These are phyloP conservation scores for Piscicola geometra DNA, from an alignment of 2,888 invertebrate species.

Conservation along the genomic window DNA sequence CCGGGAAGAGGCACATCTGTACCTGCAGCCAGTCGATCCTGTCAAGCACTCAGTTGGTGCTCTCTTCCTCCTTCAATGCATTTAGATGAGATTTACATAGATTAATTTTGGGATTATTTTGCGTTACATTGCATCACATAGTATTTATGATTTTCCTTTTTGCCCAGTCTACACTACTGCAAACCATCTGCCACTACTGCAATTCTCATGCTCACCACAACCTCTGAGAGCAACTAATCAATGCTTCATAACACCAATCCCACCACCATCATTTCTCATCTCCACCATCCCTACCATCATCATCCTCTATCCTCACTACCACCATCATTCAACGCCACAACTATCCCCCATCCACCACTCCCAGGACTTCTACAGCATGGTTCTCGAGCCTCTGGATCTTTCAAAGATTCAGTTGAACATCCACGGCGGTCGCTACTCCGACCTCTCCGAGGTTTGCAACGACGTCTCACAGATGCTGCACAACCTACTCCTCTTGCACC, in stretches of 20 bases:
- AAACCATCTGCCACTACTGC: no score
- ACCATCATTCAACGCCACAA: no score
- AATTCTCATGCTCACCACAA: no score
- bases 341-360: background rate
- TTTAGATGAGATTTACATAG: background rate
- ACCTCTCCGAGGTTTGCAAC: conserved; percentile 35
- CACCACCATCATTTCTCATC: background rate
- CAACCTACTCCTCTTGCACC: conserved; percentile 39
- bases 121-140: background rate
- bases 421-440: conserved; percentile 36
- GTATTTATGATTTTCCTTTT: no score
- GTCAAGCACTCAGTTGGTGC: conserved; percentile 41
- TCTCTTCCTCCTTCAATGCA: no score
- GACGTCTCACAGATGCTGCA: conserved; percentile 40
- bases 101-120: background rate
- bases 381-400: conserved; percentile 41
- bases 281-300: background rate
- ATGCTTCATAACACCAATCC: background rate
- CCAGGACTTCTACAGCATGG: conserved; percentile 40
- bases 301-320: background rate
- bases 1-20: conserved; percentile 40
- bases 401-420: conserved; percentile 41
- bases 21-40: conserved; percentile 40
- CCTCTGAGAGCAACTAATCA: no score
- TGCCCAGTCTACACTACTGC: no score